These are phyloP conservation scores for Pipistrellus nathusii DNA, from an alignment of 2,797 vertebrate genomes.

Conservation along the genomic window DNA sequence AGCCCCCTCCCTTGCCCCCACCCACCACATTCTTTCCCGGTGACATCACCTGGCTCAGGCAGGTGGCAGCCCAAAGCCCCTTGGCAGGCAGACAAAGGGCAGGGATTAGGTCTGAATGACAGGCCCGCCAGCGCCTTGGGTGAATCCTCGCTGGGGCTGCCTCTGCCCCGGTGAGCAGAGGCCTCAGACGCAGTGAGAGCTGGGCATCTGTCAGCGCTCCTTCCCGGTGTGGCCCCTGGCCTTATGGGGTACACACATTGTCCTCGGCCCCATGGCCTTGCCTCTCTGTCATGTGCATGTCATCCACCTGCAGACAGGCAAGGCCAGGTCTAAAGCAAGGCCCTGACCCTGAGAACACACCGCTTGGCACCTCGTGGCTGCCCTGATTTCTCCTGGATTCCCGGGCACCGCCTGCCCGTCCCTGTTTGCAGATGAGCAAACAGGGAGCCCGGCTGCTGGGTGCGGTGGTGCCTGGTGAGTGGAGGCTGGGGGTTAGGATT, in stretches of 20 bases:
- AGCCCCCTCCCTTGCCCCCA: not conserved
- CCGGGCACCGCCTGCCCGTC: not conserved
- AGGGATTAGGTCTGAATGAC: slow-evolving; percentile 76
- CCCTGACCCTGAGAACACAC: rapidly evolving
- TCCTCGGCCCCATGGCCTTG: not conserved
- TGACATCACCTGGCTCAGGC: slow-evolving; percentile 41
- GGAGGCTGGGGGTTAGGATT: not conserved
- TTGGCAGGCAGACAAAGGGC: slow-evolving; percentile 75
- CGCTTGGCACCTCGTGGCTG: not conserved
- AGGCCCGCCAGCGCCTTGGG: slow-evolving; percentile 46
- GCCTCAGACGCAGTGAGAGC: not conserved
- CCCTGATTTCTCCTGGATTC: not conserved
- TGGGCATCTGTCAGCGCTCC: not conserved
- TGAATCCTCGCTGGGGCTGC: slow-evolving; percentile 31
- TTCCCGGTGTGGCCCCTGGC: not conserved
- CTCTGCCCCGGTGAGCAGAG: not conserved
- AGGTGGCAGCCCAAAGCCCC: slow-evolving; percentile 64
- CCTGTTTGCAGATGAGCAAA: not conserved
- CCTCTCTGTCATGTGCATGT: not conserved
- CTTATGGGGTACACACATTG: not conserved
- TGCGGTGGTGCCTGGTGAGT: not conserved
- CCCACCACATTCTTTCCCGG: slow-evolving; percentile 64
- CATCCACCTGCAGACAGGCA: not conserved
- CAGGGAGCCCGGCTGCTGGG: not conserved
- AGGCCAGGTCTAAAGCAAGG: not conserved